Evolutionary conservation across 2,888 invertebrate species (phyloP), one percentile per base, ranked within the genome.

Genomic region (Norana najaformis): DNA sequence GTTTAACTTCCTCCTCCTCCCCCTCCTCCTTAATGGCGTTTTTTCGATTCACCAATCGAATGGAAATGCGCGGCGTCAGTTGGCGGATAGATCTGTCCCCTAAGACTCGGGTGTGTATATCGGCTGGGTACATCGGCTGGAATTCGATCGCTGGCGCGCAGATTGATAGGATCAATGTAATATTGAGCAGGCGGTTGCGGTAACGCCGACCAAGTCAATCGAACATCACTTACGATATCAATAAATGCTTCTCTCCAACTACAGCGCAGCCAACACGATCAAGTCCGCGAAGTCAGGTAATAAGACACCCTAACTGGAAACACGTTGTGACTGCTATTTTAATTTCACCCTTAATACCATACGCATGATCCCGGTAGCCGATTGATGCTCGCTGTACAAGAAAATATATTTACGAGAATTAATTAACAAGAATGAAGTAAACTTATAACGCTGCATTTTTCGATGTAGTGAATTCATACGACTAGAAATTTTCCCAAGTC

Each of bases 91-190:
- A 69, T 69, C 69, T 69, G 11, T n/a, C 69, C 30, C n/a, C n/a
- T 4, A 11, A n/a, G 69, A 69, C 14, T n/a, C 69, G 30, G 69
- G 30, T 69, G 69, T n/a, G n/a, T n/a, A n/a, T n/a, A 47, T 47
- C 47, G n/a, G 47, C 47, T 69, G 69, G 8, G 41, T 18, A n/a
- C n/a, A 69, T 69, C 69, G 69, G 69, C 30, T 69, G 16, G 30
- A 69, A n/a, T 69, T n/a, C 30, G 69, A 30, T 69, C 30, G 69
- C 11, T 69, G 4, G 30, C 30, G 30, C 30, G 30, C n/a, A 11
- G 69, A 69, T 69, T 69, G 69, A 69, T 69, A 69, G 69, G 69
- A 69, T 69, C 69, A 69, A n/a, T 69, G 69, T n/a, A 69, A 69
- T 69, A 69, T 69, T 69, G 69, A 69, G 69, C 69, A 30, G 53